Evolutionary conservation across 2,888 invertebrate genomes (phyloP), one percentile per base, ranked within the genome.

Genomic region (Apamea sordens): DNA sequence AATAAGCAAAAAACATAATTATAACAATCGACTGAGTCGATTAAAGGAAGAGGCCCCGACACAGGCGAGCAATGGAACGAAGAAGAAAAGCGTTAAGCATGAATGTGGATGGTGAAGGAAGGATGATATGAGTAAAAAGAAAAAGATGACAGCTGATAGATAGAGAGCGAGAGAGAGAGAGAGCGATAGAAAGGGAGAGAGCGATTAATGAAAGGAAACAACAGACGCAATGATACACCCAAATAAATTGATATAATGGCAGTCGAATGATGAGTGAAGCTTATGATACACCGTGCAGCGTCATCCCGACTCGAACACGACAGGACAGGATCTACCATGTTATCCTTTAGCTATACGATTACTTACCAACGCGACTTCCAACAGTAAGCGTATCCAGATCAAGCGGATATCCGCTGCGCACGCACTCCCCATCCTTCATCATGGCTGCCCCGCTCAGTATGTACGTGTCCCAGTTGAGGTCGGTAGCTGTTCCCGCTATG

Each of bases 401-500:
- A 73, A 99, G 98, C 0, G 98, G 97, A 91, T 99, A 99, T 87
- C 98, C 98, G 92, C 98, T 98, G 70, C 98, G 98, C 71, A 99
- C 97, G 28, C 98, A 98, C 63, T 98, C 97, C 8, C 99, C 99
- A 93, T 99, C 99, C 92, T 98, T 98, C 98, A 99, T 99, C 88
- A 99, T 98, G 75, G 99, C 98, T 1, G 98, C 98, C 0, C 99
- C 99, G 91, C 99, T 99, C 18, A 99, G 96, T 97, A 99, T 99
- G 97, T 99, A 99, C 0, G 99, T 99, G 91, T 99, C 99, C 92
- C 98, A 98, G 93, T 98, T 98, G 75, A 99, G 98, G 93, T 99
- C 99, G 0, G 99, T 99, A 92, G 99, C 99, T 8, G 99, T 99
- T 67, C 98, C 98, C 0, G 99, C 96, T 56, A 95, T 82, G 0